Conservation (phyloP, 1,140 invertebrate genomes). For the Drosophila kohkoa region DNA sequence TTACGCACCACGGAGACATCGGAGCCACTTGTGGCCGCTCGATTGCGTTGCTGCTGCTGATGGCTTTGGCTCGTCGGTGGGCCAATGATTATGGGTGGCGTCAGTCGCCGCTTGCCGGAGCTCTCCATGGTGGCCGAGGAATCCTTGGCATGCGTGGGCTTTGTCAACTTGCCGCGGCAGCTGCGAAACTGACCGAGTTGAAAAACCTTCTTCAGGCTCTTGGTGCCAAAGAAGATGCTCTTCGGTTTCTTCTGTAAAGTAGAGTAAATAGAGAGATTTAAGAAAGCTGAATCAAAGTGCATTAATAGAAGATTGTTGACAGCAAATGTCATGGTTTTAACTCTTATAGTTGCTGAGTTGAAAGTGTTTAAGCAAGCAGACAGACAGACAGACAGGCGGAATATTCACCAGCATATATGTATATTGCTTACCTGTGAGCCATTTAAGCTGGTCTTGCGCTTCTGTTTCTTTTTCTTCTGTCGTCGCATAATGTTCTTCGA, state of each 20-base stretch:
- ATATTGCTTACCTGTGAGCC: constrained; percentile 61
- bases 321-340: too few species aligned
- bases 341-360: too few species aligned
- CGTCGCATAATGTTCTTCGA: constrained; percentile 95
- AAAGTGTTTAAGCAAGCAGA: too few species aligned
- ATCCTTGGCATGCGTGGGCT: constrained; percentile 54
- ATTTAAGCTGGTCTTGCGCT: constrained; percentile 85
- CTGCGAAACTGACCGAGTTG: constrained; percentile 79
- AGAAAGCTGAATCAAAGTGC: not conserved
- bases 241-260: constrained; percentile 85
- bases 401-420: too few species aligned
- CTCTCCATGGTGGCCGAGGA: constrained; percentile 35
- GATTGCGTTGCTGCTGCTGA: constrained; percentile 64
- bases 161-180: constrained; percentile 72
- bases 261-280: too few species aligned
- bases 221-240: constrained; percentile 86
- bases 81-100: constrained; percentile 60
- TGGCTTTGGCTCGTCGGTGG: constrained; percentile 52
- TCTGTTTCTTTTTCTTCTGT: constrained; percentile 89
- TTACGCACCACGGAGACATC: constrained; percentile 80
- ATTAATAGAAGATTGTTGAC: too few species aligned
- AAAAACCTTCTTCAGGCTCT: constrained; percentile 85
- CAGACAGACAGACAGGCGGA: too few species aligned
- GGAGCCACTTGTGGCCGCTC: constrained; percentile 80
- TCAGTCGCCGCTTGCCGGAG: constrained; percentile 57